Conservation (phyloP, 2,797 vertebrate species). For the Buphagus erythrorhynchus region DNA sequence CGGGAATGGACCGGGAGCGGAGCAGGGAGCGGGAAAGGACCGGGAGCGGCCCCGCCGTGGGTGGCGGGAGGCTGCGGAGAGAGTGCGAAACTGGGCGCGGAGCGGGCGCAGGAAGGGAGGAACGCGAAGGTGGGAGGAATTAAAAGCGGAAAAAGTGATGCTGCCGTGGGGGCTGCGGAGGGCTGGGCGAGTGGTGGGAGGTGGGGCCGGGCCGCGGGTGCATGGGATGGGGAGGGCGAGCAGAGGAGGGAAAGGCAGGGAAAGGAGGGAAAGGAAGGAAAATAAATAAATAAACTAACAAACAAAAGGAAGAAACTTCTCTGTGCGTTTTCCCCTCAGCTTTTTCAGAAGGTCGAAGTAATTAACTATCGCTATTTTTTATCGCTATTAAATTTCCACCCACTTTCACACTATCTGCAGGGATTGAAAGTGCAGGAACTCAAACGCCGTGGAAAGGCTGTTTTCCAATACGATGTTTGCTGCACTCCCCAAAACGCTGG, state of each 20-base stretch:
- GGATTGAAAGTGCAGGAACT: not conserved
- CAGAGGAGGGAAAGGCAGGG: too few relatives aligned
- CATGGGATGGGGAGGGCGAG: not conserved
- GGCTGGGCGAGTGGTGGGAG: not conserved
- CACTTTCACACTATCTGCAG: not conserved
- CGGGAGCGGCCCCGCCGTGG: not conserved
- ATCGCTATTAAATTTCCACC: not conserved
- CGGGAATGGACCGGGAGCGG: not conserved
- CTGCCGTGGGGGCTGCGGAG: not conserved
- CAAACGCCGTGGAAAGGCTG: not conserved
- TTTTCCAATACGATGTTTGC: not conserved
- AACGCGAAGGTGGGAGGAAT: not conserved
- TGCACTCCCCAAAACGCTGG: not conserved
- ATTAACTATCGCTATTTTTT: not conserved
- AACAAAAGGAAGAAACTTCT: not conserved
- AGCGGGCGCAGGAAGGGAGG: not conserved
- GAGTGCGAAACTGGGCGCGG: not conserved
- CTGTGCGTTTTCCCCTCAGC: rapidly evolving
- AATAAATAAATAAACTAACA: not conserved
- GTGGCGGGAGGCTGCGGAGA: not conserved
- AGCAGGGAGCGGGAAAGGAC: not conserved
- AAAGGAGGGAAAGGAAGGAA: not conserved
- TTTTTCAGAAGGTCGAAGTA: not conserved
- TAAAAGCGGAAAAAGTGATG: not conserved
- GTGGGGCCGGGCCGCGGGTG: not conserved